Evolutionary conservation across 2,888 invertebrate species (phyloP).

Genomic region (Protodeltote pygarga): DNA sequence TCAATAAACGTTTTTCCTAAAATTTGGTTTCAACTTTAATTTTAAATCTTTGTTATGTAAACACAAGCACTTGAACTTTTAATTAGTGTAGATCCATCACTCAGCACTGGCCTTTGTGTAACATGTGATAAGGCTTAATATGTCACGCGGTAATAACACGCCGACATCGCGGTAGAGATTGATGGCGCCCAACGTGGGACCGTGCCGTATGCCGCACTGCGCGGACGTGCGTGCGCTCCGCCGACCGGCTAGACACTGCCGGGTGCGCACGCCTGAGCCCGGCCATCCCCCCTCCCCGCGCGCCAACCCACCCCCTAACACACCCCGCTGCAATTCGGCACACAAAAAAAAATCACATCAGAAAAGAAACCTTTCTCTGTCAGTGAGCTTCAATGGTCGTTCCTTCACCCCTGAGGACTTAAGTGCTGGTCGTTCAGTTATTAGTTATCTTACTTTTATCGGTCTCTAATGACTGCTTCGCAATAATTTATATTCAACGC

Average conservation of each 20-base stretch:
- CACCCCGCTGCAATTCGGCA: constrained; percentile 74
- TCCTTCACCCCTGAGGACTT: constrained; percentile 63
- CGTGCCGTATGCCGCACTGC: constrained; percentile 43
- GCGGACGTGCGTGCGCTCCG: constrained; percentile 57
- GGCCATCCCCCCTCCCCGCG: constrained; percentile 67
- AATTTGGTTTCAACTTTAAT: constrained; percentile 19
- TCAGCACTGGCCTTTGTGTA: constrained; percentile 31
- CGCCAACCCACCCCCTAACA: constrained; percentile 42
- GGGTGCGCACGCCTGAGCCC: constrained; percentile 83
- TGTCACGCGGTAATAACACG: constrained; percentile 46
- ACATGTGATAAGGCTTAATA: constrained; percentile 37
- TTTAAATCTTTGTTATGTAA: constrained; percentile 38
- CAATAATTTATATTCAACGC: constrained; percentile 65
- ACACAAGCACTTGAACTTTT: constrained; percentile 52
- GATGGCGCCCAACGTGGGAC: constrained; percentile 76
- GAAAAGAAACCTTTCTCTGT: constrained; percentile 80
- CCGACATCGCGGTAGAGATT: constrained; percentile 55
- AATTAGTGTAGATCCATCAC: constrained; percentile 45
- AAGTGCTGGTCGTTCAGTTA: constrained; percentile 73
- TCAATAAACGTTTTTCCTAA: constrained; percentile 28
- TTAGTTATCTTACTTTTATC: constrained; percentile 71
- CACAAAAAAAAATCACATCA: constrained; percentile 77
- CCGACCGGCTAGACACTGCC: constrained; percentile 73
- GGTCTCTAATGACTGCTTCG: constrained; percentile 71
- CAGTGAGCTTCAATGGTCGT: constrained; percentile 75